Conservation (phyloP, 1,140 invertebrate genomes). For the Dendrolimus punctatus region DNA sequence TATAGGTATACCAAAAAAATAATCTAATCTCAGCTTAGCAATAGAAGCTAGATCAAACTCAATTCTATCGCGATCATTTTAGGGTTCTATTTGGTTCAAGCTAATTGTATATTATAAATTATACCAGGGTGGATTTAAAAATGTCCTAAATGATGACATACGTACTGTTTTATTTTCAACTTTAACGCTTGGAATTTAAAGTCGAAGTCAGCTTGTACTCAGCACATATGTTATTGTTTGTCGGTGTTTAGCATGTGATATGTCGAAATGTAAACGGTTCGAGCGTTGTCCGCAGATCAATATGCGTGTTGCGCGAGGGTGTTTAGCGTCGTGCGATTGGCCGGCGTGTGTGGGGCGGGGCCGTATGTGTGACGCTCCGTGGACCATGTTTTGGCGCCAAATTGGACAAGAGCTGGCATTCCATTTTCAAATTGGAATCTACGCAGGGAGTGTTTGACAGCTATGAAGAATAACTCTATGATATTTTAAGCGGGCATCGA, state of each 20-base stretch:
- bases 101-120: conserved; percentile 39
- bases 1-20: no score
- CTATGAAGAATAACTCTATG: no score
- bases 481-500: background rate
- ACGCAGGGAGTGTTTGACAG: no score
- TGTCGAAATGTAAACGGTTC: conserved; percentile 68
- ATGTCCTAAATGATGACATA: conserved; percentile 15
- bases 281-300: conserved; percentile 66
- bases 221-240: conserved; percentile 62
- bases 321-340: conserved; percentile 57
- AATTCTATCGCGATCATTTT: no score
- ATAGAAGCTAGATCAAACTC: no score
- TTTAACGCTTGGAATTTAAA: conserved; percentile 1
- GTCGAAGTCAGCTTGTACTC: conserved; percentile 18
- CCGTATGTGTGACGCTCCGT: conserved; percentile 54
- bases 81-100: no score
- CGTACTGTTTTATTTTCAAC: conserved; percentile 17
- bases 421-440: conserved; percentile 28
- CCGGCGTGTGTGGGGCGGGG: conserved; percentile 57
- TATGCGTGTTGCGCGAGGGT: conserved; percentile 66
- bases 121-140: conserved; percentile 19
- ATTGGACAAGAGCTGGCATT: conserved; percentile 27
- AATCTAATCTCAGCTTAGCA: no score
- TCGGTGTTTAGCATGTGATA: conserved; percentile 68
- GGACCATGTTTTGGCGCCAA: conserved; percentile 60